Evolutionary conservation across 2,888 invertebrate genomes (phyloP).

Genomic region (Bugula neritina): DNA sequence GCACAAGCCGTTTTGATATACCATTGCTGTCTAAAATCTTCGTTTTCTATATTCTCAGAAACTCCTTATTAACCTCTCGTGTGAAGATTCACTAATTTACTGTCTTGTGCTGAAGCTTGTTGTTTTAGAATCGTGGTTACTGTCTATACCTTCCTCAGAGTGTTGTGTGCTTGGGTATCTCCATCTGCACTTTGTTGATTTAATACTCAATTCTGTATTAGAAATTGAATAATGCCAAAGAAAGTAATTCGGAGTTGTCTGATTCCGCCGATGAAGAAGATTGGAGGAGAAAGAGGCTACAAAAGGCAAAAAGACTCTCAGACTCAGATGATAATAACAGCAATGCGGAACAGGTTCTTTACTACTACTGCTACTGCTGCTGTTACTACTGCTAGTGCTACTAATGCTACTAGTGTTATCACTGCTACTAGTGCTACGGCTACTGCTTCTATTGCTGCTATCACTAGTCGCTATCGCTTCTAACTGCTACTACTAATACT

Average conservation of each 20-base stretch:
- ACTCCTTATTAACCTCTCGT: too few species aligned
- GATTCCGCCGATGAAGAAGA: constrained; percentile 58
- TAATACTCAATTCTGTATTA: background rate
- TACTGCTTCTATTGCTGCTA: background rate
- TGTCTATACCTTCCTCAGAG: too few species aligned
- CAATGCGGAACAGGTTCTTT: background rate
- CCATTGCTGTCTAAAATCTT: too few species aligned
- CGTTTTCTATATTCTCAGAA: too few species aligned
- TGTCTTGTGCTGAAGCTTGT: too few species aligned
- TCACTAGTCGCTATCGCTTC: too few species aligned
- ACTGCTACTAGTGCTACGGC: background rate
- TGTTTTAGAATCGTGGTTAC: too few species aligned
- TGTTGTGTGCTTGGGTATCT: too few species aligned
- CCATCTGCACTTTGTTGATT: background rate
- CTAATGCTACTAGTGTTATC: background rate
- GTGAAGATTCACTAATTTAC: background rate
- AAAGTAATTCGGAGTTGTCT: constrained; percentile 57
- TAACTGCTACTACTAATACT: background rate
- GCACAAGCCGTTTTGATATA: too few species aligned
- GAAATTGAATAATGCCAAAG: constrained; percentile 28
- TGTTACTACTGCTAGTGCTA: background rate
- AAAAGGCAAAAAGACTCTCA: constrained; percentile 46
- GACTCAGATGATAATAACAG: constrained; percentile 41
- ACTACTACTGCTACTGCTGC: background rate
- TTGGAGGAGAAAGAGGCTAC: constrained; percentile 37